Evolutionary conservation across 1,140 invertebrate species (phyloP).

Genomic region (Caenorhabditis elegans): WBcel235 BX284605.5:4044001-4044500

Average conservation of each 20-base stretch:
- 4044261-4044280: not conserved
- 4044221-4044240: not conserved
- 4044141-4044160: not conserved
- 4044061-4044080: not conserved
- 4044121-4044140: not conserved
- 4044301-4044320: slow-evolving; percentile 26
- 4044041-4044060: not conserved
- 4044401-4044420: not conserved
- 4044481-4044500: not conserved
- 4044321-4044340: slow-evolving; percentile 25
- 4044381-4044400: too few species aligned
- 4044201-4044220: not conserved
- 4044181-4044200: not conserved
- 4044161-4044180: not conserved
- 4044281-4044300: not conserved
- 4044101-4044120: slow-evolving; percentile 3
- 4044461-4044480: slow-evolving; percentile 19
- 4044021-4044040: not conserved
- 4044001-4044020: not conserved
- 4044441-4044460: not conserved
- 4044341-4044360: slow-evolving; percentile 23
- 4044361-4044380: not conserved
- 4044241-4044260: not conserved
- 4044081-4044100: too few species aligned
- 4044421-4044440: slow-evolving; percentile 15